Conservation (phyloP, 2,888 invertebrate genomes). For the Yponomeuta evonymella region DNA sequence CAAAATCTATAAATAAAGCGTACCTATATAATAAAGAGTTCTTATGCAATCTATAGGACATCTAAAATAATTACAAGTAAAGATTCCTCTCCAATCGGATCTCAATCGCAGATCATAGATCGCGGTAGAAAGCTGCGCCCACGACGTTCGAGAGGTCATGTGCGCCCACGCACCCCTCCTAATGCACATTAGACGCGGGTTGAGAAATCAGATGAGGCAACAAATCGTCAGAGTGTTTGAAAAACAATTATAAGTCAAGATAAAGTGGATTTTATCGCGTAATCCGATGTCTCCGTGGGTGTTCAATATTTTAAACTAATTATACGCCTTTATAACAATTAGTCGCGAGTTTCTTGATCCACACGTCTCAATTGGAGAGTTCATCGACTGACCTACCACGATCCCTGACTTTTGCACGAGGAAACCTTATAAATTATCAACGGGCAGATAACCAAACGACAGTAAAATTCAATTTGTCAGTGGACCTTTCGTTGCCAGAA, state of each 20-base stretch:
- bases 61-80: background rate
- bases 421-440: background rate
- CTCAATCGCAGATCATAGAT: constrained; percentile 31
- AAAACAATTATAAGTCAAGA: constrained; percentile 3
- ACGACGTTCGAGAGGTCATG: constrained; percentile 58
- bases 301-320: background rate
- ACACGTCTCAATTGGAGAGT: background rate
- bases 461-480: background rate
- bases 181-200: constrained; percentile 33
- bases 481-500: background rate
- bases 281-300: background rate
- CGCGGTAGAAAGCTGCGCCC: constrained; percentile 57
- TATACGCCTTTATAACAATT: background rate
- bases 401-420: background rate
- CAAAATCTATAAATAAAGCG: background rate
- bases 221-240: constrained; percentile 7
- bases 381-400: background rate
- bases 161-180: constrained; percentile 47
- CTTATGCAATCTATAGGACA: background rate
- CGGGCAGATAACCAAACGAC: background rate
- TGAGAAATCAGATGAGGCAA: constrained; percentile 40
- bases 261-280: background rate
- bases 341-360: background rate
- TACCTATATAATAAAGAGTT: too few relatives aligned
- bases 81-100: background rate